phyloP scores from a whole-genome alignment of 2,888 invertebrate genomes.

The Sinodicranocentrus sp. region DNA sequence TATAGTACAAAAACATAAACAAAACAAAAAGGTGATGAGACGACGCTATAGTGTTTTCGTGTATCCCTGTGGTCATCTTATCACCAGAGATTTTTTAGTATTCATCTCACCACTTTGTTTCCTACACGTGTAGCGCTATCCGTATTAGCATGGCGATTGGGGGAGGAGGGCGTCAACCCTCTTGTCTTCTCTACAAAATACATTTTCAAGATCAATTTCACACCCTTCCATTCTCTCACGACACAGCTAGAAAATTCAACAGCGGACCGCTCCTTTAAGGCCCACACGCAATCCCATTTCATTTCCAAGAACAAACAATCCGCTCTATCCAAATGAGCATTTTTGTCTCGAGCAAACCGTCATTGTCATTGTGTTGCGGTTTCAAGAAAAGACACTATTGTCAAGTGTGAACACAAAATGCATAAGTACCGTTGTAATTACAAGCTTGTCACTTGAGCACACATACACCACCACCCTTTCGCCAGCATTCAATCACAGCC shows the following conservation, averaged over 20 bases:
- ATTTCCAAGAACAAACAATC: conserved; percentile 53
- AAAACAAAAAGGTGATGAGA: no score
- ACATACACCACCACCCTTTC: no score
- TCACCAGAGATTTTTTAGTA: no score
- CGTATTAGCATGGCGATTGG: background rate
- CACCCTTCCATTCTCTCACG: background rate
- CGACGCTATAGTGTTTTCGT: no score
- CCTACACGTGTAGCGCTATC: no score
- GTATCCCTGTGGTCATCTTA: no score
- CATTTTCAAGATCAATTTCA: conserved; percentile 9
- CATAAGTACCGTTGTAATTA: conserved; percentile 46
- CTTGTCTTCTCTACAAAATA: background rate
- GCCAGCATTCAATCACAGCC: no score
- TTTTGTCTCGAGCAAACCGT: no score
- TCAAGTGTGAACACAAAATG: conserved; percentile 18
- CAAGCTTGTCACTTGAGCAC: background rate
- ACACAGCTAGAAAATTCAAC: conserved; percentile 21
- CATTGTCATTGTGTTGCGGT: no score
- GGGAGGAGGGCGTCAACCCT: conserved; percentile 15
- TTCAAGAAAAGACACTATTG: background rate
- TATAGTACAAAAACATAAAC: no score
- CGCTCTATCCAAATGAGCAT: no score
- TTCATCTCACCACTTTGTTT: no score
- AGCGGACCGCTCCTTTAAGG: conserved; percentile 48
- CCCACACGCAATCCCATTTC: conserved; percentile 35